Percentiles rank a stretch among this genome's conserved stretches.
These are phyloP conservation scores for Achlya flavicornis DNA, from an alignment of 2,888 invertebrate species.

Conservation along the genomic window DNA sequence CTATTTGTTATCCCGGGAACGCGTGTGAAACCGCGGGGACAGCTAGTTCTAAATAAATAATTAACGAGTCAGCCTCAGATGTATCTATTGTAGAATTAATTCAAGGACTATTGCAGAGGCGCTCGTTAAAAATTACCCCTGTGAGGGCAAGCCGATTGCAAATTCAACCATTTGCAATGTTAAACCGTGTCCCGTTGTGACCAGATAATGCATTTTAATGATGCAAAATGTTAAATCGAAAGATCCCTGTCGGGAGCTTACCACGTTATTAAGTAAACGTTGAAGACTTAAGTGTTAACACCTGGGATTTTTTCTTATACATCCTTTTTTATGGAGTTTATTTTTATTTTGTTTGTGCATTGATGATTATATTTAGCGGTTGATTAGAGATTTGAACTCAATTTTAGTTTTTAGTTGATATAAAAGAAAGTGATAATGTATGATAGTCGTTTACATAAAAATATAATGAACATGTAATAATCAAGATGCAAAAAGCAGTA, in stretches of 20 bases:
- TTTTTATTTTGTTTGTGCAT: background rate
- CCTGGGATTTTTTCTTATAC: slow-evolving; percentile 49
- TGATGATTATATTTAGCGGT: background rate
- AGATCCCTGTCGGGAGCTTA: slow-evolving; percentile 49
- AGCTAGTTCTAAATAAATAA: background rate
- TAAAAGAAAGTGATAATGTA: background rate
- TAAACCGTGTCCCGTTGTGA: slow-evolving; percentile 69
- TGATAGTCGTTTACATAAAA: background rate
- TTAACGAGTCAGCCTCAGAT: slow-evolving; percentile 13
- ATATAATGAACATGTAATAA: background rate
- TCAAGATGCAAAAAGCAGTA: background rate
- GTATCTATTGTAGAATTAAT: slow-evolving; percentile 53
- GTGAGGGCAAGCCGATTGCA: slow-evolving; percentile 65
- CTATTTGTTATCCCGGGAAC: too few relatives aligned
- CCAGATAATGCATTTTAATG: slow-evolving; percentile 85
- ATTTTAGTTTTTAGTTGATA: background rate
- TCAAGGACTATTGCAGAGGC: slow-evolving; percentile 69
- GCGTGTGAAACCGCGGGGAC: too few relatives aligned
- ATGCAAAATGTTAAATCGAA: slow-evolving; percentile 74
- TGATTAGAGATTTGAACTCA: too few relatives aligned
- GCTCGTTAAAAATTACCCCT: slow-evolving; percentile 81
- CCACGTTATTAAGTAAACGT: slow-evolving; percentile 54
- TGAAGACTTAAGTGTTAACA: slow-evolving; percentile 59
- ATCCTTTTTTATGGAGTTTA: slow-evolving; percentile 30
- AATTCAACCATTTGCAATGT: slow-evolving; percentile 81